Conservation (phyloP, 2,888 invertebrate genomes). For the Oxytorus armatus region DNA sequence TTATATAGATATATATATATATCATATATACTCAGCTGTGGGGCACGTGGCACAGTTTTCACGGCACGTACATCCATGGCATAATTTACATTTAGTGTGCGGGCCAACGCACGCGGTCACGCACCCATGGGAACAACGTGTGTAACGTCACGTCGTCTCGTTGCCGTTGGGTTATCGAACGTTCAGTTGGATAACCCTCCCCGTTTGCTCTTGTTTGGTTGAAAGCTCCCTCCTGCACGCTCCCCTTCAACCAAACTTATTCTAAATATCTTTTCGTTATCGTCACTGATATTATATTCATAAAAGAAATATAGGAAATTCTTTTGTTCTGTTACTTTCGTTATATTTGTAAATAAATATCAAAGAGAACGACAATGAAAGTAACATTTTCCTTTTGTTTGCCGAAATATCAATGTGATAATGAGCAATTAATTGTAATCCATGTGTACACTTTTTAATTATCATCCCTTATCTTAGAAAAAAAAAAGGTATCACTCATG, state of each 20-base stretch:
- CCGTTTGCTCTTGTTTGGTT: constrained; percentile 5
- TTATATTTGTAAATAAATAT: too few species aligned
- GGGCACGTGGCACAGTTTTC: constrained; percentile 77
- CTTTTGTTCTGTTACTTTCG: too few species aligned
- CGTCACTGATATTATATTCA: neutral
- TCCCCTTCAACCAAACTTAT: constrained; percentile 48
- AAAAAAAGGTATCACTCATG: too few species aligned
- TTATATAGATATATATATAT: constrained; percentile 13
- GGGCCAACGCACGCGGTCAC: constrained; percentile 73
- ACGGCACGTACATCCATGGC: constrained; percentile 69
- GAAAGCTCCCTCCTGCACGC: constrained; percentile 2
- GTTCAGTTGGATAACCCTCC: constrained; percentile 24
- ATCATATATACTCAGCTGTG: constrained; percentile 48
- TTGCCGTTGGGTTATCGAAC: constrained; percentile 33
- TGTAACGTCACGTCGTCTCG: constrained; percentile 21
- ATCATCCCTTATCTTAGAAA: too few species aligned
- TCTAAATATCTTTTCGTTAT: constrained; percentile 43
- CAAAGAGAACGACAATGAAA: too few species aligned
- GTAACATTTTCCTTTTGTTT: too few species aligned
- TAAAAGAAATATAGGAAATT: too few species aligned
- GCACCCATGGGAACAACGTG: constrained; percentile 62
- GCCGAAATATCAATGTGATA: too few species aligned
- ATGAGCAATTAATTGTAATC: too few species aligned
- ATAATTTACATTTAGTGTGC: constrained; percentile 76
- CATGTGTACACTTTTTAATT: too few species aligned